Evolutionary conservation across 1,140 invertebrate genomes (phyloP).

Genomic region (Sarcophaga bullata): DNA sequence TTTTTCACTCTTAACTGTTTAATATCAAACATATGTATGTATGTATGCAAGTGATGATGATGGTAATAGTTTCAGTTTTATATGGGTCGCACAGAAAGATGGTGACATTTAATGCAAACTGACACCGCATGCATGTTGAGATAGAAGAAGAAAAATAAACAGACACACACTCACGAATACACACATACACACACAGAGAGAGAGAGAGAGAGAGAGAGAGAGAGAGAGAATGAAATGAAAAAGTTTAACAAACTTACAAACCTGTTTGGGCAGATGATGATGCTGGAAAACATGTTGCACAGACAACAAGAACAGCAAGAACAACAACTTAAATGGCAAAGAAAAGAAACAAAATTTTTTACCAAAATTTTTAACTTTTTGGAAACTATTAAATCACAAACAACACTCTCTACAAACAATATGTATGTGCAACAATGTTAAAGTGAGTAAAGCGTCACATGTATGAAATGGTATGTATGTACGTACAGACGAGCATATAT

Average conservation of each 20-base stretch:
- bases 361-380: neutral
- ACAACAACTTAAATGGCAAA: neutral
- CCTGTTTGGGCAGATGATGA: neutral
- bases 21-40: too few species aligned
- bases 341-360: neutral
- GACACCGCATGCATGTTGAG: neutral
- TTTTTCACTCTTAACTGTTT: too few species aligned
- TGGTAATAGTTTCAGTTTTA: too few species aligned
- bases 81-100: neutral
- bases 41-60: too few species aligned
- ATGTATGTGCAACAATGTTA: neutral
- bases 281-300: neutral
- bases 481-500: neutral
- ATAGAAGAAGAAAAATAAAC: too few species aligned
- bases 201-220: neutral
- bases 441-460: neutral
- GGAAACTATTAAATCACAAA: neutral
- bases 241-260: neutral
- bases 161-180: neutral
- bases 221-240: neutral
- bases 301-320: too few species aligned
- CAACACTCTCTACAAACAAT: neutral
- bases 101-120: neutral
- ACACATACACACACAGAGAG: neutral
- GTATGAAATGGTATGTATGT: neutral